Percentiles rank a stretch among this genome's conserved stretches.
These are phyloP conservation scores for Oceanites oceanicus DNA, from an alignment of 2,113 vertebrate genomes.

Conservation along the genomic window DNA sequence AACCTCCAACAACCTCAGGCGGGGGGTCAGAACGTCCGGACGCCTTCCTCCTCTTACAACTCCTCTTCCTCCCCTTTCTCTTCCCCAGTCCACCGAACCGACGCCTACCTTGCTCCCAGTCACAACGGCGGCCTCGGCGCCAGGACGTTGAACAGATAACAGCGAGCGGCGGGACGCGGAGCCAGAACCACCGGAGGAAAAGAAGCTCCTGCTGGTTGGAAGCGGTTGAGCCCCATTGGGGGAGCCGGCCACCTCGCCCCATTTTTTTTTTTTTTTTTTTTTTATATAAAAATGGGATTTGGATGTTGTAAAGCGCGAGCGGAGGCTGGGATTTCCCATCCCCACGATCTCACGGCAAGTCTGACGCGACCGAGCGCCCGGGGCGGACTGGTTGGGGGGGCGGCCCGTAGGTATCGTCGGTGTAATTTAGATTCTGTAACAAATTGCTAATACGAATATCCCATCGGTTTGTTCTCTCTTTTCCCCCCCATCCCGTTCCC, in stretches of 20 bases:
- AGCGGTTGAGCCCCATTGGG: neutral
- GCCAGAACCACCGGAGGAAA: too few relatives aligned
- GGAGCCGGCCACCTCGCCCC: neutral
- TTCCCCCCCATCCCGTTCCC: neutral
- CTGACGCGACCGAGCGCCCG: neutral
- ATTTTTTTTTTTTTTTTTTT: too few relatives aligned
- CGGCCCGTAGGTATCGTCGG: neutral
- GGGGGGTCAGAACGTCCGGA: conserved; percentile 40
- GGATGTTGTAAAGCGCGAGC: neutral
- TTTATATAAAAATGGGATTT: too few relatives aligned
- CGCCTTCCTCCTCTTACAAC: conserved; percentile 71
- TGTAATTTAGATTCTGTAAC: conserved; percentile 41
- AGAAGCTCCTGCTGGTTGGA: neutral
- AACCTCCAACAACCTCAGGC: conserved; percentile 87
- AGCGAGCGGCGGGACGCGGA: neutral
- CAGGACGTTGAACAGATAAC: conserved; percentile 96
- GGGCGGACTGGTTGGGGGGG: neutral
- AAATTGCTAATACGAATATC: neutral
- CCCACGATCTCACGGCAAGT: too few relatives aligned
- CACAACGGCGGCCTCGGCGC: conserved; percentile 89
- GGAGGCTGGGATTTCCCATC: neutral
- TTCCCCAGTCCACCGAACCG: conserved; percentile 79
- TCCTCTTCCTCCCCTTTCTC: conserved; percentile 79
- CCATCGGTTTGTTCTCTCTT: neutral
- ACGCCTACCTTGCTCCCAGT: conserved; percentile 73